phyloP scores from a whole-genome alignment of 2,888 invertebrate genomes.

The Caenorhabditis macrosperma region DNA sequence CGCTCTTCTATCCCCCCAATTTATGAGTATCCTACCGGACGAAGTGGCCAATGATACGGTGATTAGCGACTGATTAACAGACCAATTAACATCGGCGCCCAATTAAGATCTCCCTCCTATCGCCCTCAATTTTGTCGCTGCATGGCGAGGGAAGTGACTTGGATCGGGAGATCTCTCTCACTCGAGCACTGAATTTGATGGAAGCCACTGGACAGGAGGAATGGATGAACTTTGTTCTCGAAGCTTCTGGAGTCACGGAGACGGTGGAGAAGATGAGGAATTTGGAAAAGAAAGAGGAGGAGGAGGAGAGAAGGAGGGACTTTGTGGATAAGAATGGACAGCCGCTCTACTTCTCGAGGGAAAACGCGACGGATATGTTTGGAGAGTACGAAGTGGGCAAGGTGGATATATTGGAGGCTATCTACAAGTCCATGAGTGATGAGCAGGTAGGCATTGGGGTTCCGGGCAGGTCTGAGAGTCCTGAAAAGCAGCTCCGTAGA shows the following conservation, averaged over 20 bases:
- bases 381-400: conserved; percentile 61
- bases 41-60: conserved; percentile 67
- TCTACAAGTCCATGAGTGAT: conserved; percentile 56
- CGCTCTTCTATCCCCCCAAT: conserved; percentile 74
- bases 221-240: conserved; percentile 78
- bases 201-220: conserved; percentile 64
- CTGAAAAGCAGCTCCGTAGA: too few species aligned
- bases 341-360: conserved; percentile 57
- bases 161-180: conserved; percentile 45
- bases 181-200: conserved; percentile 51
- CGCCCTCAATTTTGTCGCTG: conserved; percentile 75
- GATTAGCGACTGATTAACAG: too few species aligned
- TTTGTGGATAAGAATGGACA: conserved; percentile 56
- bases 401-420: conserved; percentile 57
- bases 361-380: conserved; percentile 58
- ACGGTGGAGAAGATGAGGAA: conserved; percentile 59
- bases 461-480: too few species aligned
- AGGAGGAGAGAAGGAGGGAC: conserved; percentile 50
- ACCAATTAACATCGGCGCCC: too few species aligned
- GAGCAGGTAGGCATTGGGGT: too few species aligned
- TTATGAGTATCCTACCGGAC: conserved; percentile 75
- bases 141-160: conserved; percentile 67
- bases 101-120: conserved; percentile 73
- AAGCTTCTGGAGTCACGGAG: conserved; percentile 75
- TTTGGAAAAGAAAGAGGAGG: conserved; percentile 54